Conservation (phyloP, 2,888 invertebrate species). For the Cancer borealis region DNA sequence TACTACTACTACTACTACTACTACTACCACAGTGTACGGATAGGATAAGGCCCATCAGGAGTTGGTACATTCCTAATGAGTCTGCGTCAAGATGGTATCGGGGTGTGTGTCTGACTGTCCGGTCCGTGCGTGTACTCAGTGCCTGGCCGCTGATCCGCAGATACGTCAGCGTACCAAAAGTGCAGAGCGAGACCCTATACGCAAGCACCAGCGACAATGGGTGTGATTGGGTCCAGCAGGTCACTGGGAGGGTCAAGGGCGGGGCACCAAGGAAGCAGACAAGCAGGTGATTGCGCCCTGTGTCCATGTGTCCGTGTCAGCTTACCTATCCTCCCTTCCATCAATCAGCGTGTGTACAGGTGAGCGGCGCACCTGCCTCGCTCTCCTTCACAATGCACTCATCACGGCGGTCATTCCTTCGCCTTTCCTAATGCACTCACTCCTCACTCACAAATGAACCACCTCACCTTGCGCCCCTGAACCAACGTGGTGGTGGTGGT, state of each 20-base stretch:
- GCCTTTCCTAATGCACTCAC: neutral
- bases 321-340: neutral
- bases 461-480: too few relatives aligned
- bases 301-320: too few relatives aligned
- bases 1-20: neutral
- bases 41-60: neutral
- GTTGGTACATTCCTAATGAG: neutral
- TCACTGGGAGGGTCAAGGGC: neutral
- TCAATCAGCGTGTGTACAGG: neutral
- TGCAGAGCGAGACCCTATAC: neutral
- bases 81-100: conserved; percentile 28
- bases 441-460: neutral
- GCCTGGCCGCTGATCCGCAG: neutral
- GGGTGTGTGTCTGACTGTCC: neutral
- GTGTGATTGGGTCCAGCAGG: conserved; percentile 31
- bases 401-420: neutral
- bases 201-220: conserved; percentile 7
- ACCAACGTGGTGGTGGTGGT: too few relatives aligned
- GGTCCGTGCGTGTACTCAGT: neutral
- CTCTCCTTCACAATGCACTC: neutral
- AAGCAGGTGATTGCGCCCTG: neutral
- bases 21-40: neutral
- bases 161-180: neutral
- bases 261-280: neutral
- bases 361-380: neutral